Conservation (phyloP, 2,888 invertebrate species). For the Pseudeuparius sepicola region DNA sequence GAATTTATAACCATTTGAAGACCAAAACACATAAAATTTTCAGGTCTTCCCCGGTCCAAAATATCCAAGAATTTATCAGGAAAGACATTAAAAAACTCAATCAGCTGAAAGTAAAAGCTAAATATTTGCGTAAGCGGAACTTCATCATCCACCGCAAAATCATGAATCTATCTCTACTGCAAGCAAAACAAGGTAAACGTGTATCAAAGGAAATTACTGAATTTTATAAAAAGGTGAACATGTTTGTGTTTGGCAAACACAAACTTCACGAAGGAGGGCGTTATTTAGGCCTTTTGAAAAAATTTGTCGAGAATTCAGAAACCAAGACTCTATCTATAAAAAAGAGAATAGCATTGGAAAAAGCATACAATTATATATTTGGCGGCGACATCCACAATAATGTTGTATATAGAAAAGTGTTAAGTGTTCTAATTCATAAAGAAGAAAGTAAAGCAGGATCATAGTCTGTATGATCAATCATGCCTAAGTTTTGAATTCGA, state of each 20-base stretch:
- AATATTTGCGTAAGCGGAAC: too few relatives aligned
- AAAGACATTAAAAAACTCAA: constrained; percentile 2
- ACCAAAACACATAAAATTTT: too few relatives aligned
- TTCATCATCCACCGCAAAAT: too few relatives aligned
- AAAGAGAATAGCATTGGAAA: constrained; percentile 18
- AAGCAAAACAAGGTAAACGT: constrained; percentile 2
- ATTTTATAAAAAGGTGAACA: constrained; percentile 24
- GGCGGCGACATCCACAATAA: constrained; percentile 20
- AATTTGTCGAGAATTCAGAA: constrained; percentile 17
- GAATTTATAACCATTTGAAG: too few relatives aligned
- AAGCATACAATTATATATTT: constrained; percentile 26
- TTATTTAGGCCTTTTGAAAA: constrained; percentile 22
- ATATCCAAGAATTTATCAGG: background rate
- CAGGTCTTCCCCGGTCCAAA: too few relatives aligned
- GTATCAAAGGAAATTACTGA: background rate
- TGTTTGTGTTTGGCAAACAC: constrained; percentile 26
- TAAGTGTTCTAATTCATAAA: too few relatives aligned
- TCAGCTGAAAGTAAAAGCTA: constrained; percentile 9
- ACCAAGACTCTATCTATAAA: constrained; percentile 5
- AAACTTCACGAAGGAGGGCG: constrained; percentile 20
- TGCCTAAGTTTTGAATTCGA: too few relatives aligned
- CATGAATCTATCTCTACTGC: too few relatives aligned
- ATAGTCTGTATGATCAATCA: too few relatives aligned
- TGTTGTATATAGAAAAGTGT: constrained; percentile 19
- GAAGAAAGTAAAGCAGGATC: too few relatives aligned